Evolutionary conservation across 2,797 vertebrate species (phyloP).

Genomic region (Myoxocephalus aenaeus): DNA sequence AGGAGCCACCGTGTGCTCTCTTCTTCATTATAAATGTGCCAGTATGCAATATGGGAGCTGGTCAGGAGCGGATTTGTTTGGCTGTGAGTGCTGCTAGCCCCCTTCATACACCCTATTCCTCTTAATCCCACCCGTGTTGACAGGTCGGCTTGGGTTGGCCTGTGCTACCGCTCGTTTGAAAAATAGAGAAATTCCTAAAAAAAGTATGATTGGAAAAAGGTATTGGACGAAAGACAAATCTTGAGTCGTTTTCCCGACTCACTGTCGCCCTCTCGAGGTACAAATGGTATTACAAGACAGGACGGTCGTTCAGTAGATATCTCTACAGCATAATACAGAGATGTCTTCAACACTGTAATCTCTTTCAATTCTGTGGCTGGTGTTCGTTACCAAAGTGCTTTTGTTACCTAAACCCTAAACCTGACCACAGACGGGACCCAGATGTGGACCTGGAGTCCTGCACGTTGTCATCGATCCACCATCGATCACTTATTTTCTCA

Average conservation of each 20-base stretch:
- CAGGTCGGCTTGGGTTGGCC: too few relatives aligned
- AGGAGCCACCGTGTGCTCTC: background rate
- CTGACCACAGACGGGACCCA: background rate
- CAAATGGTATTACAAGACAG: too few relatives aligned
- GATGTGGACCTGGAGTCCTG: background rate
- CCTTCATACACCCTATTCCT: background rate
- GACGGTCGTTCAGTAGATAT: too few relatives aligned
- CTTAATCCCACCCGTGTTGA: background rate
- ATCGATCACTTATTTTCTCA: background rate
- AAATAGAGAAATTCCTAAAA: background rate
- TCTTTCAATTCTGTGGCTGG: too few relatives aligned
- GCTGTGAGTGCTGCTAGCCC: background rate
- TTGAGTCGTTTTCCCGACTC: too few relatives aligned
- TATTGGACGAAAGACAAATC: background rate
- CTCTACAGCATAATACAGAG: too few relatives aligned
- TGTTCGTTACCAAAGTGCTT: background rate
- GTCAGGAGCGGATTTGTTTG: conserved; percentile 7
- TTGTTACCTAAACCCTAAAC: background rate
- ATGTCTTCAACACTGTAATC: too few relatives aligned
- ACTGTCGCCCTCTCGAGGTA: too few relatives aligned
- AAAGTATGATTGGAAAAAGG: background rate
- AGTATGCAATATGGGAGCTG: background rate
- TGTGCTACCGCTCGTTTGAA: background rate
- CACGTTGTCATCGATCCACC: background rate
- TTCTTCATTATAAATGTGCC: conserved; percentile 21